Conservation (phyloP, 2,888 invertebrate genomes). For the Acleris cristana region DNA sequence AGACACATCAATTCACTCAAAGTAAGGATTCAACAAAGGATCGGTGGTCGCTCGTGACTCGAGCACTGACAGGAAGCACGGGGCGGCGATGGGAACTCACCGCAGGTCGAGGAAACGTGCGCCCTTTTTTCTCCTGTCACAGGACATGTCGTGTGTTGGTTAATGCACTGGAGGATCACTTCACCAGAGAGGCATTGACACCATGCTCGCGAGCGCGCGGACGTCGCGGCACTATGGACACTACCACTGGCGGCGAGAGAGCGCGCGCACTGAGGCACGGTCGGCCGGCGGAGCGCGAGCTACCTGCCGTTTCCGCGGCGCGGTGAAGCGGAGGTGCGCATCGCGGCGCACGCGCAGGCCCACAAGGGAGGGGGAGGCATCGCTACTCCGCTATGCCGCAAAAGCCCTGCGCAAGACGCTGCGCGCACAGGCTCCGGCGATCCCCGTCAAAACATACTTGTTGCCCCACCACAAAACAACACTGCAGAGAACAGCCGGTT, state of each 20-base stretch:
- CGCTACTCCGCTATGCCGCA: slow-evolving; percentile 50
- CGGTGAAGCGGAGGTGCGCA: slow-evolving; percentile 78
- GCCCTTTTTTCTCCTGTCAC: slow-evolving; percentile 80
- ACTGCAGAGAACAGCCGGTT: slow-evolving; percentile 35
- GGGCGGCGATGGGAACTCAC: slow-evolving; percentile 73
- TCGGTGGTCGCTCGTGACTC: slow-evolving; percentile 49
- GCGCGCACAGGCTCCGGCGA: slow-evolving; percentile 38
- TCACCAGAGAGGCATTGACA: slow-evolving; percentile 71
- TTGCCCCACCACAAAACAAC: slow-evolving; percentile 39
- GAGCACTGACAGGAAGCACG: slow-evolving; percentile 68
- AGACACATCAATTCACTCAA: slow-evolving; percentile 61
- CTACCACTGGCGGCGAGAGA: slow-evolving; percentile 81
- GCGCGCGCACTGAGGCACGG: slow-evolving; percentile 77
- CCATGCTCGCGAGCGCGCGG: slow-evolving; percentile 73
- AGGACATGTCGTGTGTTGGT: slow-evolving; percentile 78
- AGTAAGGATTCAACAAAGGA: slow-evolving; percentile 77
- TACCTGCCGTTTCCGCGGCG: slow-evolving; percentile 77
- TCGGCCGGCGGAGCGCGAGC: slow-evolving; percentile 64
- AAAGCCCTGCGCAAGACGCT: slow-evolving; percentile 46
- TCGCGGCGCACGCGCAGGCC: slow-evolving; percentile 75
- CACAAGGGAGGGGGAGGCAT: slow-evolving; percentile 49
- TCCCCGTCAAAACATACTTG: slow-evolving; percentile 59
- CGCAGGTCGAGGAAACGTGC: slow-evolving; percentile 82
- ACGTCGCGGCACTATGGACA: slow-evolving; percentile 76
- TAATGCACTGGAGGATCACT: slow-evolving; percentile 72